phyloP scores from a whole-genome alignment of 2,113 vertebrate genomes.

The Neogobius melanostomus region DNA sequence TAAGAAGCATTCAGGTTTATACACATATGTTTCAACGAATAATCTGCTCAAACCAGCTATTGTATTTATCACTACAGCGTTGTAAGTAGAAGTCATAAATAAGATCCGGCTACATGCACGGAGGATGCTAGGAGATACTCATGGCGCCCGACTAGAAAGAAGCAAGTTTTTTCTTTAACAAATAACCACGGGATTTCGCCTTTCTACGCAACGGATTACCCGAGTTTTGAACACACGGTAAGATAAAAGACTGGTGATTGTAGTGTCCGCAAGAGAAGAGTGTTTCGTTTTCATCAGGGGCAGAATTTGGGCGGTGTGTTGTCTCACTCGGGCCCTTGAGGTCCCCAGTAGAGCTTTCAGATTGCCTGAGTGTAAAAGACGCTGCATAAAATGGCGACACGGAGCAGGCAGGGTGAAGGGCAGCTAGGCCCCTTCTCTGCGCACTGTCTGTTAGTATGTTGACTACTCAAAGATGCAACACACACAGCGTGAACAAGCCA shows the following conservation, averaged over 20 bases:
- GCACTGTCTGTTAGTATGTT: neutral
- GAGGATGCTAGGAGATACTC: slow-evolving; percentile 75
- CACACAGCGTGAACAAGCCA: neutral
- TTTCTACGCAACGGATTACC: slow-evolving; percentile 26
- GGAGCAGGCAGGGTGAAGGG: slow-evolving; percentile 78
- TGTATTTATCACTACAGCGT: rapidly evolving
- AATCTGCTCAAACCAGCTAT: neutral
- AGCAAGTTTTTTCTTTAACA: slow-evolving; percentile 66
- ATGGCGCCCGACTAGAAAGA: slow-evolving; percentile 84
- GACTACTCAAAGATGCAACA: neutral
- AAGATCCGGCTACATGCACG: slow-evolving; percentile 74
- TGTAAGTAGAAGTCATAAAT: slow-evolving; percentile 67
- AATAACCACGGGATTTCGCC: slow-evolving; percentile 44
- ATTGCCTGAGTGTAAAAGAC: slow-evolving; percentile 80
- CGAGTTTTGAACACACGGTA: slow-evolving; percentile 62
- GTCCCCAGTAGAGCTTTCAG: slow-evolving; percentile 78
- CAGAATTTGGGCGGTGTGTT: slow-evolving; percentile 72
- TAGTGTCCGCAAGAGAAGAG: slow-evolving; percentile 2
- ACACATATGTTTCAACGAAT: no score
- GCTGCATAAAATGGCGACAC: slow-evolving; percentile 72
- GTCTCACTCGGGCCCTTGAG: slow-evolving; percentile 76
- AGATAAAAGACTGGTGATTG: slow-evolving; percentile 56
- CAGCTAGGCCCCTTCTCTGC: slow-evolving; percentile 70
- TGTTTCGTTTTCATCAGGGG: slow-evolving; percentile 74
- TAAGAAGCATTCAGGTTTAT: neutral